phyloP scores from a whole-genome alignment of 2,888 invertebrate genomes.

The Drosophila suboccidentalis region DNA sequence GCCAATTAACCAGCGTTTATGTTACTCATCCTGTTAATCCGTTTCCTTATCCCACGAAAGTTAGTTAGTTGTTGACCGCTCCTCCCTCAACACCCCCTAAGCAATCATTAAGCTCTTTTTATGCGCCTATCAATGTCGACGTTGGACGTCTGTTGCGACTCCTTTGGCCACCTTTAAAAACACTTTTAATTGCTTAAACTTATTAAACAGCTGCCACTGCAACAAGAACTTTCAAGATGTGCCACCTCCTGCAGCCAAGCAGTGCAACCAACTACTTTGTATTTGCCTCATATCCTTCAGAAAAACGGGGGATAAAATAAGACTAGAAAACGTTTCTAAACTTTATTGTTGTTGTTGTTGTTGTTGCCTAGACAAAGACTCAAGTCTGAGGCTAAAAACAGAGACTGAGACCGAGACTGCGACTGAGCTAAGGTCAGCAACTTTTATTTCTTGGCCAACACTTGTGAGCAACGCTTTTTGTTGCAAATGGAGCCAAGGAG shows the following conservation, averaged over 20 bases:
- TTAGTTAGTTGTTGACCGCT: constrained; percentile 5
- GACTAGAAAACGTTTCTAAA: constrained; percentile 51
- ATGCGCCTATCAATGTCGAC: constrained; percentile 75
- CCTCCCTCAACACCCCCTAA: not conserved
- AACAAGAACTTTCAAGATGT: constrained; percentile 39
- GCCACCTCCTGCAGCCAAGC: constrained; percentile 29
- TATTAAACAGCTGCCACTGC: constrained; percentile 79
- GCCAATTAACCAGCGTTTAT: constrained; percentile 57
- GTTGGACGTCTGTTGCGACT: constrained; percentile 26
- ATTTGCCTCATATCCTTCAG: constrained; percentile 71
- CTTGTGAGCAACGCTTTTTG: constrained; percentile 70
- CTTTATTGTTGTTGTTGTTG: constrained; percentile 49
- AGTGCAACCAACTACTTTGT: constrained; percentile 56
- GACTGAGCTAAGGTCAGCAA: constrained; percentile 75
- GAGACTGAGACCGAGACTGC: constrained; percentile 43
- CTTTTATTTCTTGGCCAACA: constrained; percentile 81
- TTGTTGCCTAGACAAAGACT: constrained; percentile 75
- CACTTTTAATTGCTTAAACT: constrained; percentile 78
- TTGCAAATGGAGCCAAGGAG: constrained; percentile 60
- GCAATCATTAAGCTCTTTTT: constrained; percentile 55
- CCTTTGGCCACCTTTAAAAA: constrained; percentile 62
- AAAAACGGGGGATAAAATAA: constrained; percentile 13
- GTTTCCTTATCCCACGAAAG: constrained; percentile 3
- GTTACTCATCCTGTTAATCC: constrained; percentile 63
- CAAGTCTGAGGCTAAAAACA: constrained; percentile 28